phyloP scores from a whole-genome alignment of 1,140 invertebrate species.

The Diachasmimorpha longicaudata region DNA sequence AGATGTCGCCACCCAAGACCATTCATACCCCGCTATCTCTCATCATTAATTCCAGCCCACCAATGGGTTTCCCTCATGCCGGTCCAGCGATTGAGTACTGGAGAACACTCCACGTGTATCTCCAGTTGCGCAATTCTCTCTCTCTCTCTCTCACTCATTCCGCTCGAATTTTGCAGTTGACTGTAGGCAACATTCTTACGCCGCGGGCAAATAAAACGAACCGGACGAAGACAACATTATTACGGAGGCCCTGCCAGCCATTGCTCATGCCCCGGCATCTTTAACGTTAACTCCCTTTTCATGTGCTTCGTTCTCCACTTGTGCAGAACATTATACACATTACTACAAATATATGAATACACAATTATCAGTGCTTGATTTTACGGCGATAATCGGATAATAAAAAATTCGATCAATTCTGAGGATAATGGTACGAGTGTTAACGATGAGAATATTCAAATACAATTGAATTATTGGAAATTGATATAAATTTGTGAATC shows the following conservation, averaged over 20 bases:
- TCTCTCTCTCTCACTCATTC: constrained; percentile 24
- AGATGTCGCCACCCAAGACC: too few relatives aligned
- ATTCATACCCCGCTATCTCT: too few relatives aligned
- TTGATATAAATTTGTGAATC: constrained; percentile 9
- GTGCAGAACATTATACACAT: constrained; percentile 25
- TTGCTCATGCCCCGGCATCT: constrained; percentile 60
- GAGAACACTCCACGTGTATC: neutral
- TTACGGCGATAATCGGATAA: neutral
- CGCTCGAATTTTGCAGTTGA: constrained; percentile 58
- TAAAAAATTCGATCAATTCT: neutral
- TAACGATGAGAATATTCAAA: constrained; percentile 6
- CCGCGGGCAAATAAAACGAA: constrained; percentile 60
- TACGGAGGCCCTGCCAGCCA: constrained; percentile 58
- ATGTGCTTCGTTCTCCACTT: constrained; percentile 15
- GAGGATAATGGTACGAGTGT: neutral
- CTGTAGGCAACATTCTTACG: constrained; percentile 64
- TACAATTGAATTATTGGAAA: constrained; percentile 13
- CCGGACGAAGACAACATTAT: constrained; percentile 62
- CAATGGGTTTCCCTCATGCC: too few relatives aligned
- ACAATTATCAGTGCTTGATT: neutral
- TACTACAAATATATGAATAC: neutral
- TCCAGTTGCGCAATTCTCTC: constrained; percentile 50
- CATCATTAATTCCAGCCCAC: too few relatives aligned
- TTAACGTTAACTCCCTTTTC: constrained; percentile 44
- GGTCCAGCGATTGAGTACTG: neutral